Conservation (phyloP, 2,888 invertebrate species). For the Parascotia fuliginaria region DNA sequence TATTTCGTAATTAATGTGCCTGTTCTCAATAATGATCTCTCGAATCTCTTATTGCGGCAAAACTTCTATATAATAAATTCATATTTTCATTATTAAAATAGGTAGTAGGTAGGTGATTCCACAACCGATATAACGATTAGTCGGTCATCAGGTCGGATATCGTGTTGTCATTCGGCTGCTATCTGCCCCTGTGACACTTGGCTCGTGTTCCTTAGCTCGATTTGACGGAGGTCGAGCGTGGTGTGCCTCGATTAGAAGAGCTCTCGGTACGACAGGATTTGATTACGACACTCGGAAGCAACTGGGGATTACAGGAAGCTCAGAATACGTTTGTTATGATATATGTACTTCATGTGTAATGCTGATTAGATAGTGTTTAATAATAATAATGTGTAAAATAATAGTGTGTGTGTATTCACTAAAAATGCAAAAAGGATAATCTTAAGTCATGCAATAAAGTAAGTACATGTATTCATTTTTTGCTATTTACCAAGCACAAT, state of each 20-base stretch:
- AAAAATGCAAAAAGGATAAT: background rate
- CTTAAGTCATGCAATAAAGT: no score
- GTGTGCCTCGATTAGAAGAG: conserved; percentile 71
- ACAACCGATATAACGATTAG: background rate
- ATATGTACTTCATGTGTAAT: conserved; percentile 26
- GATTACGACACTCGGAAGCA: conserved; percentile 64
- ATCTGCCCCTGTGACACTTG: conserved; percentile 61
- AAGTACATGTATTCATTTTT: no score
- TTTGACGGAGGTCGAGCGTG: conserved; percentile 80
- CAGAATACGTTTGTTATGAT: conserved; percentile 44
- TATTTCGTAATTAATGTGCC: no score
- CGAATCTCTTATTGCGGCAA: no score
- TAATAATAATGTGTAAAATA: no score
- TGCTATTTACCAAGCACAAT: no score
- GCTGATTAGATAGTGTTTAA: conserved; percentile 35
- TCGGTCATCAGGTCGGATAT: conserved; percentile 1
- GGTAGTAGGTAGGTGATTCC: no score
- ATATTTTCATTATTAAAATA: no score
- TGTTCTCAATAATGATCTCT: no score
- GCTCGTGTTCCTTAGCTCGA: conserved; percentile 66
- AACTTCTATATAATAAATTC: no score
- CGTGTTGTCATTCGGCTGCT: conserved; percentile 51
- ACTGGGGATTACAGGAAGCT: conserved; percentile 52
- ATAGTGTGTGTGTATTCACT: no score
- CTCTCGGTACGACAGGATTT: conserved; percentile 67